These are phyloP conservation scores for Melospiza georgiana DNA, from an alignment of 2,113 vertebrate species.

Conservation along the genomic window DNA sequence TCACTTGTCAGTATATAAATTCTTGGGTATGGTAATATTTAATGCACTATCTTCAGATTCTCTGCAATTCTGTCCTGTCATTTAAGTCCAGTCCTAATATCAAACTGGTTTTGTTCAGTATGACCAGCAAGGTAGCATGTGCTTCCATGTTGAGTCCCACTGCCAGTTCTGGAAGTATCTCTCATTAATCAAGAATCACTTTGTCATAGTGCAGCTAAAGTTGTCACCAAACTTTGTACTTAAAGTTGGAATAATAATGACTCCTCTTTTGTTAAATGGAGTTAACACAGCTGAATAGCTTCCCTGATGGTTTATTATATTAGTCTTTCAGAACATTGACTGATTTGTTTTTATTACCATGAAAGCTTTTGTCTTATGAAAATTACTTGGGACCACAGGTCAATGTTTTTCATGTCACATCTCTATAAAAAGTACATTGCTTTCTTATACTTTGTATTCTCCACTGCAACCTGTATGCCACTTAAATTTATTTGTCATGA, in stretches of 20 bases:
- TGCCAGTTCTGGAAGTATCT: slow-evolving; percentile 18
- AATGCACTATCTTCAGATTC: not conserved
- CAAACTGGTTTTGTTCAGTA: slow-evolving; percentile 25
- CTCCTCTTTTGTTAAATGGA: not conserved
- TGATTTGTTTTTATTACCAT: slow-evolving; percentile 54
- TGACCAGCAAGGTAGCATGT: not conserved
- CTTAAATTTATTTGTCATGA: slow-evolving; percentile 72
- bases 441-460: slow-evolving; percentile 59
- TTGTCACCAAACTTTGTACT: slow-evolving; percentile 33
- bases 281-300: slow-evolving; percentile 33
- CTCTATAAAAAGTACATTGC: slow-evolving; percentile 27
- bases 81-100: not conserved
- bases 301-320: slow-evolving; percentile 31
- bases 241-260: slow-evolving; percentile 39
- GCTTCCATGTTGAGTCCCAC: not conserved
- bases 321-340: slow-evolving; percentile 52
- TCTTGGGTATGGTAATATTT: not conserved
- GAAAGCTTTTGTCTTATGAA: slow-evolving; percentile 70
- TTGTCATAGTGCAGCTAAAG: slow-evolving; percentile 37
- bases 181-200: slow-evolving; percentile 45
- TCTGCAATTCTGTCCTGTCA: not conserved
- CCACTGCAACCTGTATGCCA: not conserved
- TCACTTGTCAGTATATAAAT: not conserved
- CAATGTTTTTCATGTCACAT: slow-evolving; percentile 55
- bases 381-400: slow-evolving; percentile 52